Evolutionary conservation across 2,888 invertebrate genomes (phyloP).

Genomic region (Myathropa florea): DNA sequence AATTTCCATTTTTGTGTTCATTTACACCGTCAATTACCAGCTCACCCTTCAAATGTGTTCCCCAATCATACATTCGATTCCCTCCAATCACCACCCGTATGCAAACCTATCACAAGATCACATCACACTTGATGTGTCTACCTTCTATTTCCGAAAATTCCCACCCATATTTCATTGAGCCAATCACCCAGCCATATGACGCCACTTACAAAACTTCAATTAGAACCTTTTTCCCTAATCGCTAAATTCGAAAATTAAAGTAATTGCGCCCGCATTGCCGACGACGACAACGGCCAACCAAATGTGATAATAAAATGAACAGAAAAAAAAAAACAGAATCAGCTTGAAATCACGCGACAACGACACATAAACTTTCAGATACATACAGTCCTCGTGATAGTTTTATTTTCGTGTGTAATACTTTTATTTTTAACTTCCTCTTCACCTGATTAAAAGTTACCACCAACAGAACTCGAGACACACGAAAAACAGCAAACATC

Average conservation of each 20-base stretch:
- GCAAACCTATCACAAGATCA: no score
- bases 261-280: background rate
- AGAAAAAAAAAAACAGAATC: background rate
- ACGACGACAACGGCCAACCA: background rate
- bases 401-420: background rate
- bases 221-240: constrained; percentile 19
- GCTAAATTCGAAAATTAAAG: background rate
- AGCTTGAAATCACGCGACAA: constrained; percentile 46
- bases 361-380: background rate
- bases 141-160: background rate
- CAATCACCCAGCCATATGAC: background rate
- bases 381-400: constrained; percentile 24
- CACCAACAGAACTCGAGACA: background rate
- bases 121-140: no score
- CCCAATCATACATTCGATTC: no score
- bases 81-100: no score
- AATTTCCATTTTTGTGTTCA: no score
- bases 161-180: background rate
- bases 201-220: background rate
- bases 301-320: constrained; percentile 15
- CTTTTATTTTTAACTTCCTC: constrained; percentile 17
- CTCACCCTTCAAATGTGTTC: no score
- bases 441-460: constrained; percentile 31
- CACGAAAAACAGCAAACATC: constrained; percentile 6
- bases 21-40: no score